Percentiles rank a stretch among this genome's conserved stretches.
phyloP scores from a whole-genome alignment of 2,888 invertebrate species.

The Shargacucullia verbasci region DNA sequence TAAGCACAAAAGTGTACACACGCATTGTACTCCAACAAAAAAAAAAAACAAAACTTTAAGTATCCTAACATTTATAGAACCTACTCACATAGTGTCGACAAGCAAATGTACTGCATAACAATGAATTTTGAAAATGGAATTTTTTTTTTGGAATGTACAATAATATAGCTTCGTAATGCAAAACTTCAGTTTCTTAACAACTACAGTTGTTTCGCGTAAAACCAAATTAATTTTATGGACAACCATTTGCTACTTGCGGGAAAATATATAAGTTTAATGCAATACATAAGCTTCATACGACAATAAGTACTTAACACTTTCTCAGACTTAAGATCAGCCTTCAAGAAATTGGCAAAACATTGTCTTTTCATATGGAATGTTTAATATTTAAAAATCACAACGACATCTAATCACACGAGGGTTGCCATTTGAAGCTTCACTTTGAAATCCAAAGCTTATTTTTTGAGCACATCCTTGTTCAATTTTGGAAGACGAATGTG shows the following conservation, averaged over 20 bases:
- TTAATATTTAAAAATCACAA: constrained; percentile 80
- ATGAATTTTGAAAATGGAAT: neutral
- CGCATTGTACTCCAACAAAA: constrained; percentile 75
- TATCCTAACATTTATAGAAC: constrained; percentile 36
- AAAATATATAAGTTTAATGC: constrained; percentile 1
- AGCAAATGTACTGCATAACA: constrained; percentile 36
- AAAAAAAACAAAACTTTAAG: constrained; percentile 60
- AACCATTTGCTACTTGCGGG: neutral
- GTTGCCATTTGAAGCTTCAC: constrained; percentile 28
- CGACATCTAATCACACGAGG: constrained; percentile 66
- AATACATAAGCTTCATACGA: constrained; percentile 58
- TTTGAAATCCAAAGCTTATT: neutral
- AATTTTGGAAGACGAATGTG: no score
- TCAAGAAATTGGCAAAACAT: constrained; percentile 74
- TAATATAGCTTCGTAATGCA: no score
- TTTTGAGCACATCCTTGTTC: no score
- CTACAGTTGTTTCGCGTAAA: no score
- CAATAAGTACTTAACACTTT: constrained; percentile 65
- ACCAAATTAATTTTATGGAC: no score
- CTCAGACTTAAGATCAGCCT: constrained; percentile 82
- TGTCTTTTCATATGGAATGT: constrained; percentile 85
- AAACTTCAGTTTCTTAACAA: no score
- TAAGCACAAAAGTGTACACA: constrained; percentile 73
- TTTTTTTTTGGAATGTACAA: constrained; percentile 55
- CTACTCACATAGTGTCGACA: constrained; percentile 30